A percentile compares a stretch with the other conserved stretches of the same genome.
Evolutionary conservation across 2,797 vertebrate genomes (phyloP).

Genomic region (Coreius guichenoti): DNA sequence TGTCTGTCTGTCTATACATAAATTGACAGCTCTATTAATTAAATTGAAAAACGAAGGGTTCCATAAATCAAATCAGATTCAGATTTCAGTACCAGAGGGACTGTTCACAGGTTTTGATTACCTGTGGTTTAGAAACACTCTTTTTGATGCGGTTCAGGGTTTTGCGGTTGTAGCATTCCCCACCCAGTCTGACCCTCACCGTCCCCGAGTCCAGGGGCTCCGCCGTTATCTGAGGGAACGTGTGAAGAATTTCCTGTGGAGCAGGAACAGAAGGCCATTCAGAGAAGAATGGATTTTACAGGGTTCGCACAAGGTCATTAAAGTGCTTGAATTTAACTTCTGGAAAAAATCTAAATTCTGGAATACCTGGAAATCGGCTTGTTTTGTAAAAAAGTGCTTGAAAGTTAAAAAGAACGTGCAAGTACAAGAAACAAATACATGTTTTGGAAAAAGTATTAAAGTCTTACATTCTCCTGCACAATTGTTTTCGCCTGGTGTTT

Average conservation of each 20-base stretch:
- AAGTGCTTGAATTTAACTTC: not conserved
- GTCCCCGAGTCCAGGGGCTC: constrained; percentile 81
- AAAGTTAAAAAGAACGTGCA: too few species aligned
- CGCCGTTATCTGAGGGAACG: constrained; percentile 88
- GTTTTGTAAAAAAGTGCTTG: not conserved
- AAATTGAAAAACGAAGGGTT: not conserved
- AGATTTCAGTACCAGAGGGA: not conserved
- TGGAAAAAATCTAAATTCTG: not conserved
- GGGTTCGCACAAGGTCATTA: not conserved
- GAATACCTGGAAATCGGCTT: not conserved
- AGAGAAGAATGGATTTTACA: not conserved
- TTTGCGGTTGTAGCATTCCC: constrained; percentile 92
- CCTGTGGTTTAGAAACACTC: constrained; percentile 90
- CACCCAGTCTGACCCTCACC: constrained; percentile 84
- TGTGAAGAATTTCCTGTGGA: constrained; percentile 86
- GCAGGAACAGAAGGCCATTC: not conserved
- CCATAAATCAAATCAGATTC: not conserved
- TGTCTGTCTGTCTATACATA: not conserved
- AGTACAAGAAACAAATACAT: not conserved
- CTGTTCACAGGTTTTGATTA: constrained; percentile 53
- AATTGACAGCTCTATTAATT: not conserved
- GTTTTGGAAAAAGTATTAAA: not conserved
- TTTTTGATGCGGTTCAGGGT: constrained; percentile 93
- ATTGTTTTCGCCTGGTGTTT: not conserved
- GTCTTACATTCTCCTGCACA: not conserved